A percentile compares a stretch with the other conserved stretches of the same genome.
Conservation (phyloP, 37 sponge, comb jelly and placozoan genomes). For the Dysidea cf. avara region DNA sequence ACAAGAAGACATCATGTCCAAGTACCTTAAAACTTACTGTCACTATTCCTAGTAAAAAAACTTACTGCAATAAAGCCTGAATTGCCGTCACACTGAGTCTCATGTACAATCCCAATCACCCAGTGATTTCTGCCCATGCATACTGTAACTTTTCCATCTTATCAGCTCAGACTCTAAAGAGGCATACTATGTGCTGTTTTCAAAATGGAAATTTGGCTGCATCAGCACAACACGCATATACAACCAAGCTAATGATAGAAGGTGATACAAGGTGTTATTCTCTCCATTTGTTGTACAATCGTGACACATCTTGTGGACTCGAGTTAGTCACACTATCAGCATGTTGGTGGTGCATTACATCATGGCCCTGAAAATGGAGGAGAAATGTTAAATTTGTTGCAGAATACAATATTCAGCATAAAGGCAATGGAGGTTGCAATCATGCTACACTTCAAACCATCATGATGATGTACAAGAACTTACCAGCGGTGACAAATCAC, state of each 20-base stretch:
- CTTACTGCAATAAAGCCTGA: too few species aligned
- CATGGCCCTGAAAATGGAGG: constrained; percentile 17
- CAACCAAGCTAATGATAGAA: constrained; percentile 11
- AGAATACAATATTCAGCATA: too few species aligned
- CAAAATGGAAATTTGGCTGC: constrained; percentile 18
- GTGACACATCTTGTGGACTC: not conserved
- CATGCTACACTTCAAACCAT: too few species aligned
- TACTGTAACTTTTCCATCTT: constrained; percentile 7
- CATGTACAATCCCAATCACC: constrained; percentile 9
- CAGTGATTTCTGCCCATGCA: constrained; percentile 20
- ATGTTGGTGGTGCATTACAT: not conserved
- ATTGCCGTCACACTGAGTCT: not conserved
- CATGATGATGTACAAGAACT: too few species aligned
- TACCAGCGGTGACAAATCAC: too few species aligned
- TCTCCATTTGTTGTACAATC: not conserved
- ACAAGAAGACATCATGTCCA: too few species aligned
- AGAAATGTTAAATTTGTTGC: not conserved
- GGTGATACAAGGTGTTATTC: not conserved
- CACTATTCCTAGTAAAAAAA: too few species aligned
- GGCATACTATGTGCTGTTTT: constrained; percentile 19
- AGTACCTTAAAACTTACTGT: too few species aligned
- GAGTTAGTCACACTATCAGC: not conserved
- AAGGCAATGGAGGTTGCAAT: too few species aligned
- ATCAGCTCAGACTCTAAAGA: constrained; percentile 10
- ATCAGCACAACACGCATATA: not conserved